Percentiles rank a stretch among this genome's conserved stretches.
phyloP scores from a whole-genome alignment of 1,140 invertebrate species.

The Mercenaria mercenaria region DNA sequence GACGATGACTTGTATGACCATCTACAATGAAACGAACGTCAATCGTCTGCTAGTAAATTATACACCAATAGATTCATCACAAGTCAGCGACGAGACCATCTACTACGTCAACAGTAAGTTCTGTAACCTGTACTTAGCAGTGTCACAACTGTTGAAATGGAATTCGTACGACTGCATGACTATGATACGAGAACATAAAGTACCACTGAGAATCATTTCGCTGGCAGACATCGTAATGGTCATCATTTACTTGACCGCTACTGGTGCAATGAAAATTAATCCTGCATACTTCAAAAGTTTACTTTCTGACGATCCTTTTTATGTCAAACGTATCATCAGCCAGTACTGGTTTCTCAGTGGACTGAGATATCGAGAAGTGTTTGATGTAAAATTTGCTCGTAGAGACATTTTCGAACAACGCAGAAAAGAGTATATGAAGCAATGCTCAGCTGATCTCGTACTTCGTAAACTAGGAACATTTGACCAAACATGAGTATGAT shows the following conservation, averaged over 20 bases:
- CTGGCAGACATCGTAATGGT: not conserved
- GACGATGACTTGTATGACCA: not conserved
- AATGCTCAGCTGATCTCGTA: no score
- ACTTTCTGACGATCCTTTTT: not conserved
- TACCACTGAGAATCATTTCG: not conserved
- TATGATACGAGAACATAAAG: not conserved
- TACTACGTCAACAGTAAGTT: not conserved
- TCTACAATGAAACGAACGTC: conserved; percentile 15
- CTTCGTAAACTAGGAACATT: not conserved
- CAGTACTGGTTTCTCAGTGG: conserved; percentile 15
- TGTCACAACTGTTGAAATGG: not conserved
- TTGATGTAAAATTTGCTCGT: not conserved
- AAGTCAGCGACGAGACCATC: not conserved
- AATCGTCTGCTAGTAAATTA: conserved; percentile 10
- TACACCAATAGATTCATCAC: not conserved
- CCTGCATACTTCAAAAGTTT: not conserved
- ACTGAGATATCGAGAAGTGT: conserved; percentile 1
- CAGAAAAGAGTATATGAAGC: conserved; percentile 9
- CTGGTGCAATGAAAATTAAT: not conserved
- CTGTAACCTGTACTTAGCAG: not conserved
- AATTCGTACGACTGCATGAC: conserved; percentile 13
- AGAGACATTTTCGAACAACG: not conserved
- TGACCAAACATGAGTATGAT: not conserved
- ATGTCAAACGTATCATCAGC: conserved; percentile 4
- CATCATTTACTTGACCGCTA: not conserved